Conservation (phyloP, 2,113 vertebrate species). For the Prunella fulvescens region DNA sequence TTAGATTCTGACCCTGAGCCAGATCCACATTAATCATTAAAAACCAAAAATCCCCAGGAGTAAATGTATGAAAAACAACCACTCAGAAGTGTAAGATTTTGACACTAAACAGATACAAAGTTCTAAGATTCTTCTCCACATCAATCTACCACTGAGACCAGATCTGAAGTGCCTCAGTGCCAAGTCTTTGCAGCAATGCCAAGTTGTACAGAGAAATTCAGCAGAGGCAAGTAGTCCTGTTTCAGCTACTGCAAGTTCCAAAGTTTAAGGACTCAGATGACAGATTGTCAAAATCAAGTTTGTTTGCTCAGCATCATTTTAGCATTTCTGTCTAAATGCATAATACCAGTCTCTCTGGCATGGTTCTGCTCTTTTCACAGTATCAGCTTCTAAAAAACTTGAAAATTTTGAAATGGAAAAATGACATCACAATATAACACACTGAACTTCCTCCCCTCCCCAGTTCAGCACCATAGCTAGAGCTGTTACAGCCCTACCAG, state of each 20-base stretch:
- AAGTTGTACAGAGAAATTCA: not conserved
- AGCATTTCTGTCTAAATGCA: not conserved
- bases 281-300: not conserved
- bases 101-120: not conserved
- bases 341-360: not conserved
- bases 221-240: not conserved
- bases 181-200: not conserved
- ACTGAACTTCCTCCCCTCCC: not conserved
- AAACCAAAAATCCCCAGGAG: not conserved
- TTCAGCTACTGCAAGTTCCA: not conserved
- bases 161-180: not conserved
- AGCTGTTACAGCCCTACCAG: accelerated
- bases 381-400: not conserved
- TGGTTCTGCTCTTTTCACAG: not conserved
- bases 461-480: not conserved
- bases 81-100: not conserved
- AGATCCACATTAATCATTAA: not conserved
- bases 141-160: not conserved
- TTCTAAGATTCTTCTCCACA: not conserved
- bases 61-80: not conserved
- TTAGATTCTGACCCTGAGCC: not conserved
- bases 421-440: not conserved
- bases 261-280: not conserved
- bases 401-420: not conserved
- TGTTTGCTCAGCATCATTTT: not conserved